Conservation (phyloP, 2,113 vertebrate genomes). For the Cephalopholis sonnerati region DNA sequence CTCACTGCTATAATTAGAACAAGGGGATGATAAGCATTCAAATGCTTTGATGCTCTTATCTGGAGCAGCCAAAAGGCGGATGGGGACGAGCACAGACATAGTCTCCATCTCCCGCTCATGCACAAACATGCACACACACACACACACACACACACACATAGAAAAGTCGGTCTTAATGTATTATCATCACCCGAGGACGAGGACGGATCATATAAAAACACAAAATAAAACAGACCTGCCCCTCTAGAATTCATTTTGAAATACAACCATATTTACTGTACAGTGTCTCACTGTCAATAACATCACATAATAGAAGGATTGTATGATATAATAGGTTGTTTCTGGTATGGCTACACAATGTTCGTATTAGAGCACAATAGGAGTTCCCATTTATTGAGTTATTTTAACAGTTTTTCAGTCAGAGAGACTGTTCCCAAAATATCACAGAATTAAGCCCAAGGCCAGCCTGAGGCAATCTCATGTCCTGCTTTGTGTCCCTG, state of each 20-base stretch:
- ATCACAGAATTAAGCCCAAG: background rate
- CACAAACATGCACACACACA: background rate
- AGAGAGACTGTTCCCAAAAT: background rate
- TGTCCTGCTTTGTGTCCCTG: too few relatives aligned
- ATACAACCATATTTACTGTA: background rate
- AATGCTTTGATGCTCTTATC: slow-evolving; percentile 71
- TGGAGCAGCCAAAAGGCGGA: slow-evolving; percentile 47
- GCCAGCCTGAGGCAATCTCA: background rate
- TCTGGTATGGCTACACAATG: background rate
- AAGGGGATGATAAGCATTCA: slow-evolving; percentile 54
- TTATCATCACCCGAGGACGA: background rate
- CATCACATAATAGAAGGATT: too few relatives aligned
- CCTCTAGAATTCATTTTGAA: background rate
- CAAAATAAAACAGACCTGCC: background rate
- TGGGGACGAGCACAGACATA: slow-evolving; percentile 24
- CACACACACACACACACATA: background rate
- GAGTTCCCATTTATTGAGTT: background rate
- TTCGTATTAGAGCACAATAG: background rate
- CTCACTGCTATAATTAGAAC: slow-evolving; percentile 71
- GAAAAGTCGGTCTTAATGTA: background rate
- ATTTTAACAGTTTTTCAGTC: background rate
- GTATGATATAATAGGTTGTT: background rate
- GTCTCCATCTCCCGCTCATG: slow-evolving; percentile 1
- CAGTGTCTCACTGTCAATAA: background rate
- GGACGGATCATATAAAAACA: background rate